Evolutionary conservation across 2,888 invertebrate genomes (phyloP), one percentile per base, ranked within the genome.

Genomic region (Dioctria rufipes): DNA sequence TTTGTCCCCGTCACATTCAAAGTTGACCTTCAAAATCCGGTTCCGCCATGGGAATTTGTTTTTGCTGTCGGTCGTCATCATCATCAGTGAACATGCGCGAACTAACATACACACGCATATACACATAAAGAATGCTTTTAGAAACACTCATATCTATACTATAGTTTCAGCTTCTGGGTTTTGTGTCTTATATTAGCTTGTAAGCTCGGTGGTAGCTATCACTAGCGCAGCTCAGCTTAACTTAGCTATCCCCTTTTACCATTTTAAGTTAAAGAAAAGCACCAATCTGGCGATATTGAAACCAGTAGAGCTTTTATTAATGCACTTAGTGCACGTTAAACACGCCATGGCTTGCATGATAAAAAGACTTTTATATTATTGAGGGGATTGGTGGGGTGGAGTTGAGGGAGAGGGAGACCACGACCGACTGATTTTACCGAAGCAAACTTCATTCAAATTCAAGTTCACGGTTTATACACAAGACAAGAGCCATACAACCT

Each of bases 11-110:
- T 40, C 75, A 75, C 60, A 60, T 75, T 75, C 60, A 75, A 43
- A 43, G 25, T 58, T 75, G 61, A 75, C 75, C 75, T 75, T 75
- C 75, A 75, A 75, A 75, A 75, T 75, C 75, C 75, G 75, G 75
- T 75, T 75, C 75, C 75, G 75, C 60, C 58, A 75, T 75, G 75
- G 43, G 75, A 75, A 75, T 75, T 58, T 75, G 61, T 75, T 75
- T 58, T 58, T 42, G 43, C 51, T 75, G 43, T 60, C 58, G 73
- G 25, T 13, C 46, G 73, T 40, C 25, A 25, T 25, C 25, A 43
- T 11, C 65, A 8, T 6, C 65, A 8, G 40, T 6, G 61, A 60
- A 13, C 75, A 60, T 75, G 75, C 75, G 75, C 75, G 60, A 58
- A 60, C 40, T 40, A 54, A 11, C 54, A 71, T 11, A 5, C 13